Evolutionary conservation across 1,140 invertebrate genomes (phyloP), one percentile per base, ranked within the genome.

Genomic region (Acyrthosiphon pisum): DNA sequence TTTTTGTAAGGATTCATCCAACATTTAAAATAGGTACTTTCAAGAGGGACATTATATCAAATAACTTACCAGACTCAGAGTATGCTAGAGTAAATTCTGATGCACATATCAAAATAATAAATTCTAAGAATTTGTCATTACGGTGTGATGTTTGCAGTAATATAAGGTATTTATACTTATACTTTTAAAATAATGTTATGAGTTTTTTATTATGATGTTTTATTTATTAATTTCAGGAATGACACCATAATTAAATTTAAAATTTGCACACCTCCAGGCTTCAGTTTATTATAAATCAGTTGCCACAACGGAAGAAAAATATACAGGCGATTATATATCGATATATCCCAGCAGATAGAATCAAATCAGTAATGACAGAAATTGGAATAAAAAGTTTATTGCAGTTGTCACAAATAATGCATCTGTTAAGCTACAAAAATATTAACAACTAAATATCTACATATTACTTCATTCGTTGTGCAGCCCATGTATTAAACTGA

Each of bases 1-100:
- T 83, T 83, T 83, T 83, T 83, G 35, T 22, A 83, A 83, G 35
- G 14, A 41, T 83, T 83, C 35, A 35, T 83, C 35, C 76, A 83
- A 35, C 37, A 37, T 83, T 83, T 83, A 83, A 83, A 83, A 83
- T n/a, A n/a, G n/a, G n/a, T 83, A 83, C 76, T 35, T 83, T 83
- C 76, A 22, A n/a, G n/a, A 83, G 76, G 20, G 2, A 37, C 18
- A 83, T 37, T 11, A 4, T 83, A 37, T 83, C 76, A 83, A 83
- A 83, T 37, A 83, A 83, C 0, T 83, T 83, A 83, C 41, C 41
- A 83, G 35, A 83, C 35, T 14, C 35, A 22, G 76, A 83, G 76
- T 83, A 83, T 83, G 35, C 14, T 83, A 83, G 76, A 37, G 76
- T 83, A 37, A 37, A 83, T 37, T n/a, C 35, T 83, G 35, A 83